Conservation (phyloP, 2,888 invertebrate genomes). For the Encarsia formosa region DNA sequence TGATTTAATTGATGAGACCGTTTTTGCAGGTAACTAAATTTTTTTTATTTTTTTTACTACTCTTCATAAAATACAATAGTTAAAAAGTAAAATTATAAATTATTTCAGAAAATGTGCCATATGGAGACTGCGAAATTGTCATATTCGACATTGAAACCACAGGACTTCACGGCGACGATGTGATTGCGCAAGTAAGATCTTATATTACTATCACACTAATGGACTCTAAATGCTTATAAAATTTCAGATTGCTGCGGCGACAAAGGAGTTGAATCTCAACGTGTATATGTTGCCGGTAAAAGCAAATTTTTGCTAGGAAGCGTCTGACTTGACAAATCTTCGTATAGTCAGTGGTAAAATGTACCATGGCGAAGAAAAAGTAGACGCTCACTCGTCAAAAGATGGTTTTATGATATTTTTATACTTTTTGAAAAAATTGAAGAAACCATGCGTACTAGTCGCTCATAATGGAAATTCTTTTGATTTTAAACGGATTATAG, state of each 20-base stretch:
- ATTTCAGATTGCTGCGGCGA: constrained; percentile 23
- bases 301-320: constrained; percentile 1
- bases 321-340: constrained; percentile 14
- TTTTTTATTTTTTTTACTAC: too few species aligned
- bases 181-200: constrained; percentile 22
- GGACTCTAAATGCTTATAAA: too few species aligned
- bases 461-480: constrained; percentile 8
- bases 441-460: constrained; percentile 2
- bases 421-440: constrained; percentile 3
- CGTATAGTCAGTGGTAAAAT: constrained; percentile 10
- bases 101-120: constrained; percentile 2
- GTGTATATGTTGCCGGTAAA: constrained; percentile 22
- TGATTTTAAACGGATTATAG: constrained; percentile 7
- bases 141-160: constrained; percentile 26
- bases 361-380: constrained; percentile 1
- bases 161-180: constrained; percentile 8
- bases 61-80: too few species aligned
- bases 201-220: too few species aligned
- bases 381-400: constrained; percentile 4
- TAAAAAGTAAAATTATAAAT: too few species aligned
- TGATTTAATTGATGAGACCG: constrained; percentile 15
- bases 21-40: constrained; percentile 2
- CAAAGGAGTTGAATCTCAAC: constrained; percentile 3
- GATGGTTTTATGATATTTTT: constrained; percentile 11
- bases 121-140: constrained; percentile 7